Evolutionary conservation across 2,888 invertebrate genomes (phyloP).

Genomic region (Trachelus troglodyta): DNA sequence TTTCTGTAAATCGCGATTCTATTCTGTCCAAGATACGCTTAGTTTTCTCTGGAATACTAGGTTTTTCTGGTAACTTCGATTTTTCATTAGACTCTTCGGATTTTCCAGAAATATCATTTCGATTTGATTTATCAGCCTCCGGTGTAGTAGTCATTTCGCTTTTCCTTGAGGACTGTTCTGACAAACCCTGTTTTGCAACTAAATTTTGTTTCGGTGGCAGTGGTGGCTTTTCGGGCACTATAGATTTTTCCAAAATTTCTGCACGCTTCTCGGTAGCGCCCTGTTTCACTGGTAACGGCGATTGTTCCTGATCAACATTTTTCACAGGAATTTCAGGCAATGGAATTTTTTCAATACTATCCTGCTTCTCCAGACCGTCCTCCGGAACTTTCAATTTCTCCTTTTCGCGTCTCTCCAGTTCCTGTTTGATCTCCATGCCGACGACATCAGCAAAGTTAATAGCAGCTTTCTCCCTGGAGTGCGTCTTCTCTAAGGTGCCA

Average conservation of each 20-base stretch:
- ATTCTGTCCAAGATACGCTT: slow-evolving; percentile 61
- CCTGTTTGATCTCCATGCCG: slow-evolving; percentile 56
- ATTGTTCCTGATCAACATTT: slow-evolving; percentile 7
- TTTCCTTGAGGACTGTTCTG: slow-evolving; percentile 12
- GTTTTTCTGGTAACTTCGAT: slow-evolving; percentile 52
- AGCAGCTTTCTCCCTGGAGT: slow-evolving; percentile 36
- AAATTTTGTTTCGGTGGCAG: slow-evolving; percentile 34
- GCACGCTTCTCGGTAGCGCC: slow-evolving; percentile 27
- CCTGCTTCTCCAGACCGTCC: slow-evolving; percentile 56
- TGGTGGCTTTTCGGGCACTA: slow-evolving; percentile 32
- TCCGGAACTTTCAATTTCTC: slow-evolving; percentile 53
- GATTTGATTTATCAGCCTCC: not conserved
- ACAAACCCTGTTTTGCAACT: slow-evolving; percentile 15
- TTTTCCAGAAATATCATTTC: slow-evolving; percentile 11
- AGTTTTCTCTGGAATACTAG: slow-evolving; percentile 63
- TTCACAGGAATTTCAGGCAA: slow-evolving; percentile 57
- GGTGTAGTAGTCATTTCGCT: not conserved
- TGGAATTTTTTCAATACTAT: slow-evolving; percentile 62
- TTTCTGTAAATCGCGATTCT: slow-evolving; percentile 57
- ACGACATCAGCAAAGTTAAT: slow-evolving; percentile 56
- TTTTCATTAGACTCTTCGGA: slow-evolving; percentile 31
- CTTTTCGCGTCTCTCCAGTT: slow-evolving; percentile 50
- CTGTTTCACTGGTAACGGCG: slow-evolving; percentile 30
- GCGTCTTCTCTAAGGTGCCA: slow-evolving; percentile 36
- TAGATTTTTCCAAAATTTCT: slow-evolving; percentile 27